These are phyloP conservation scores for Drosophila subobscura DNA, from an alignment of 1,140 invertebrate genomes.

Conservation along the genomic window DNA sequence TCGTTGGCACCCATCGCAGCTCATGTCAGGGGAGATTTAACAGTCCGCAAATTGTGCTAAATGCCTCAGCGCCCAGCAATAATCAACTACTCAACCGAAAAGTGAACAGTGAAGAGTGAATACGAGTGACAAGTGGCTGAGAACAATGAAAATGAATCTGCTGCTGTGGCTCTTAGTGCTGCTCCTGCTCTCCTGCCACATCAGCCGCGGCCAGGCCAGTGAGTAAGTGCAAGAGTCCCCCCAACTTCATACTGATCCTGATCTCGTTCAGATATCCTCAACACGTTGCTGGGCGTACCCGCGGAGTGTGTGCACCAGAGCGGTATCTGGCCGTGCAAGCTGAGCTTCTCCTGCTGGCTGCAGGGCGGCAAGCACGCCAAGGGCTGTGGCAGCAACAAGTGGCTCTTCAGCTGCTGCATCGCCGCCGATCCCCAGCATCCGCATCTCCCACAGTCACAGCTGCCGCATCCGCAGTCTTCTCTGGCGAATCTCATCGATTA, in stretches of 20 bases:
- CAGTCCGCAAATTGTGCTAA: constrained; percentile 47
- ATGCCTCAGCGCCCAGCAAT: constrained; percentile 18
- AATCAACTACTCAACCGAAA: constrained; percentile 5
- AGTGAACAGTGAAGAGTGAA: constrained; percentile 21
- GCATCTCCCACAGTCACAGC: constrained; percentile 67
- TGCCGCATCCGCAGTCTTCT: constrained; percentile 72
- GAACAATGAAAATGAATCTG: constrained; percentile 34
- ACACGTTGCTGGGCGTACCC: constrained; percentile 86
- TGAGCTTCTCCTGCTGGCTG: constrained; percentile 89
- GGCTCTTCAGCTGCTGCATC: constrained; percentile 89
- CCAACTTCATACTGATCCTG: background rate
- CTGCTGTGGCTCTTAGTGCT: constrained; percentile 35
- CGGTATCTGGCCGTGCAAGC: constrained; percentile 86
- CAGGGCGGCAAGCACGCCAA: constrained; percentile 86
- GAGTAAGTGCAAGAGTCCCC: constrained; percentile 21
- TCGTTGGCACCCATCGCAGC: constrained; percentile 62
- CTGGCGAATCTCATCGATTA: constrained; percentile 76
- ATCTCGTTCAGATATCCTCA: constrained; percentile 79
- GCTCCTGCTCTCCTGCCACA: constrained; percentile 42
- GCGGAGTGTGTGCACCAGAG: constrained; percentile 86
- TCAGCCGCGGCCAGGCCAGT: constrained; percentile 53
- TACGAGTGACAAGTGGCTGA: background rate
- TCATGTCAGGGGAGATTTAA: constrained; percentile 36
- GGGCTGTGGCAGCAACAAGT: constrained; percentile 87
- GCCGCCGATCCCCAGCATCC: constrained; percentile 65